Evolutionary conservation across 2,888 invertebrate genomes (phyloP).

Genomic region (Acanthoscelides obtectus): DNA sequence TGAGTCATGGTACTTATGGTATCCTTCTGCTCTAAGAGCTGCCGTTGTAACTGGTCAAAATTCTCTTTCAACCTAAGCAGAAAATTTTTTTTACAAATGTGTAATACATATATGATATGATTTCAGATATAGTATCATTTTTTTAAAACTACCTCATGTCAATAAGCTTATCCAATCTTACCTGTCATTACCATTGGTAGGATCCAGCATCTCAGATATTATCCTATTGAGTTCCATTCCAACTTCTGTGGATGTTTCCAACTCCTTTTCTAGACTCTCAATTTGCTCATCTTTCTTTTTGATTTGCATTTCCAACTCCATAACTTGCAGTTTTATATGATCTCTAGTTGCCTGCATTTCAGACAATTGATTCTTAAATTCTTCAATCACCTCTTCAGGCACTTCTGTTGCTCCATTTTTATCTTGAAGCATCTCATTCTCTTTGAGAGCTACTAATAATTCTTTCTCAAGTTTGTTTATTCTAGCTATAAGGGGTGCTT

Average conservation of each 20-base stretch:
- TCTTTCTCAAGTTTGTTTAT: conserved; percentile 62
- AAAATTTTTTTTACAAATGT: conserved; percentile 42
- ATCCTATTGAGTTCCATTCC: conserved; percentile 69
- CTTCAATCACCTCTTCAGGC: conserved; percentile 46
- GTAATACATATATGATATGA: neutral
- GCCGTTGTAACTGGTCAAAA: conserved; percentile 61
- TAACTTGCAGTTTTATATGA: conserved; percentile 63
- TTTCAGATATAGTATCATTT: no score
- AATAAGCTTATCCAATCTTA: neutral
- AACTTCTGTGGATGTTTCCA: conserved; percentile 77
- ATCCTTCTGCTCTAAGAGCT: conserved; percentile 61
- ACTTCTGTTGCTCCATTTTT: conserved; percentile 28
- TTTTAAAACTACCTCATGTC: no score
- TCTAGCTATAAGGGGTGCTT: conserved; percentile 64
- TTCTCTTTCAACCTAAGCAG: conserved; percentile 51
- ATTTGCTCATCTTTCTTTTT: conserved; percentile 65
- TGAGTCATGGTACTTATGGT: conserved; percentile 52
- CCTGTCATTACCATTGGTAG: conserved; percentile 58
- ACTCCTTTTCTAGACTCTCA: conserved; percentile 63
- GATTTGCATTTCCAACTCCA: conserved; percentile 65
- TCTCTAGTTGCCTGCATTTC: conserved; percentile 47
- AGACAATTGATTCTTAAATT: conserved; percentile 62
- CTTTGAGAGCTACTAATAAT: conserved; percentile 56
- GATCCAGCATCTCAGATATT: conserved; percentile 60
- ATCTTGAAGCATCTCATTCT: conserved; percentile 62